Conservation (phyloP, 2,113 vertebrate species). For the Chrysochloris asiatica region DNA sequence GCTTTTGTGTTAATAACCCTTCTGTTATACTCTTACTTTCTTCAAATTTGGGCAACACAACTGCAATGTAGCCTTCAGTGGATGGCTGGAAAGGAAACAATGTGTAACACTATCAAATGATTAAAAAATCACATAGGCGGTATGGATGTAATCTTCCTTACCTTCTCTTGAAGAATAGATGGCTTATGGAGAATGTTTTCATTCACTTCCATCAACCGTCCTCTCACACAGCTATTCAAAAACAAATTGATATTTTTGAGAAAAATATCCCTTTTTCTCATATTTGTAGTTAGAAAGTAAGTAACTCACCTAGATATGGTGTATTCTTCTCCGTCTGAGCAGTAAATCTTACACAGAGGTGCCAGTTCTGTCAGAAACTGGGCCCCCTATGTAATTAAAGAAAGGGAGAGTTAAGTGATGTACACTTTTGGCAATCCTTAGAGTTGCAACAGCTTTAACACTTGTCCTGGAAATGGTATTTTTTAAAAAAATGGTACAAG, state of each 20-base stretch:
- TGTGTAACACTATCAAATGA: slow-evolving; percentile 52
- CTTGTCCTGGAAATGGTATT: not conserved
- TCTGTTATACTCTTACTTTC: slow-evolving; percentile 96
- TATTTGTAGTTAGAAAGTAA: slow-evolving; percentile 6
- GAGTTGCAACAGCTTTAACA: not conserved
- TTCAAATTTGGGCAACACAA: slow-evolving; percentile 98
- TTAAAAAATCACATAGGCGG: not conserved
- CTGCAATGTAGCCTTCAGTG: slow-evolving; percentile 96
- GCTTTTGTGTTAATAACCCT: slow-evolving; percentile 90
- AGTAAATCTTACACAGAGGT: slow-evolving; percentile 94
- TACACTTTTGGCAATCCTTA: not conserved
- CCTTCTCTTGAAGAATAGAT: slow-evolving; percentile 93
- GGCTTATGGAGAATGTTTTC: slow-evolving; percentile 92
- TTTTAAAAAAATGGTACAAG: slow-evolving; percentile 41
- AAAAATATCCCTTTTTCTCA: slow-evolving; percentile 6
- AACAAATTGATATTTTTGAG: slow-evolving; percentile 34
- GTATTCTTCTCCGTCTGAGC: slow-evolving; percentile 93
- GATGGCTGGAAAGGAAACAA: slow-evolving; percentile 87
- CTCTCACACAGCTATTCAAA: slow-evolving; percentile 92
- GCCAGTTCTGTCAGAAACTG: slow-evolving; percentile 98
- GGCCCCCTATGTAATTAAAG: slow-evolving; percentile 88
- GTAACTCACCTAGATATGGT: slow-evolving; percentile 93
- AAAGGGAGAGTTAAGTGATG: not conserved
- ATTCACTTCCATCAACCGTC: slow-evolving; percentile 96
- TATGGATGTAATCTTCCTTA: slow-evolving; percentile 67